Conservation (phyloP, 2,888 invertebrate genomes). For the Stratiomys singularior region DNA sequence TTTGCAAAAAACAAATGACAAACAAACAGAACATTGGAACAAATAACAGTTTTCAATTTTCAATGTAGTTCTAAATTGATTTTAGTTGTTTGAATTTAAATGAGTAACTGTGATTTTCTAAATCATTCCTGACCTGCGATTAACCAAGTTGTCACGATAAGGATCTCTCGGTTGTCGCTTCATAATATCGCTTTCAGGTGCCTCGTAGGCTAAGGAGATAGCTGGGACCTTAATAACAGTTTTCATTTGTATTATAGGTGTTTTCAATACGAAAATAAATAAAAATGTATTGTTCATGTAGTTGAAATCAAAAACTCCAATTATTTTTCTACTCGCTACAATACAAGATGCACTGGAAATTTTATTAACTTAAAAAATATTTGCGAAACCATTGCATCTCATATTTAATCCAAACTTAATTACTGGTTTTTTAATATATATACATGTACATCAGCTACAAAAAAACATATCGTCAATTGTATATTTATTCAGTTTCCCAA, state of each 20-base stretch:
- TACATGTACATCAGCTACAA: no score
- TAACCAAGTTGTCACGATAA: slow-evolving; percentile 98
- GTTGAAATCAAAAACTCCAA: slow-evolving; percentile 27
- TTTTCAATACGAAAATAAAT: not conserved
- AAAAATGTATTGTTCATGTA: not conserved
- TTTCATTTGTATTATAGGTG: slow-evolving; percentile 25
- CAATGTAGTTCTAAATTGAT: slow-evolving; percentile 24
- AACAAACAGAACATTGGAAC: slow-evolving; percentile 35
- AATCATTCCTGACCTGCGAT: slow-evolving; percentile 82
- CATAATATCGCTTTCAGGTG: slow-evolving; percentile 99
- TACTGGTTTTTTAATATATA: no score
- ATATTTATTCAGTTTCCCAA: not conserved
- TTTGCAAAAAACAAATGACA: slow-evolving; percentile 25
- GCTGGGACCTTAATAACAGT: slow-evolving; percentile 85
- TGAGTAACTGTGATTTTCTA: slow-evolving; percentile 51
- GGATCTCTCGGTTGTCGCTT: slow-evolving; percentile 98
- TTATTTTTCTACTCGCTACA: slow-evolving; percentile 31
- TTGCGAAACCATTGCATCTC: not conserved
- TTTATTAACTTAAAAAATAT: not conserved
- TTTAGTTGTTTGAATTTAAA: slow-evolving; percentile 52
- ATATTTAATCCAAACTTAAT: not conserved
- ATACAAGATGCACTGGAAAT: slow-evolving; percentile 11
- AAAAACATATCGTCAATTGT: no score
- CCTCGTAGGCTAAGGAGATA: slow-evolving; percentile 99
- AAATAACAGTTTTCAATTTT: slow-evolving; percentile 4